Conservation (phyloP, 2,797 vertebrate genomes). For the Neopelma chrysocephalum region DNA sequence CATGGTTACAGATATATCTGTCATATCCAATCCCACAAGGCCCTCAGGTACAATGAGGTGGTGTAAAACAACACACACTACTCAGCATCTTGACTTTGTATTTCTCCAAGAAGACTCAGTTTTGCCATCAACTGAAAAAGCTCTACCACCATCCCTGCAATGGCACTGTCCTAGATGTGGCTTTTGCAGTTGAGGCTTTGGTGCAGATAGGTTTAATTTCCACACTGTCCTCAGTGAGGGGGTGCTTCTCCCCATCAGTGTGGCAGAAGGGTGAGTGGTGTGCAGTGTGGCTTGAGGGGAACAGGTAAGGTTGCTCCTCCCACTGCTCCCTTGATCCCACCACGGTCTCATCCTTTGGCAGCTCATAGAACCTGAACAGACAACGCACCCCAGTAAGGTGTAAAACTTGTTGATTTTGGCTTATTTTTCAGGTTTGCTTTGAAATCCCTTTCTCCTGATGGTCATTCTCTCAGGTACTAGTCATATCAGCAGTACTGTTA, state of each 20-base stretch:
- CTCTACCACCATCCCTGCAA: not conserved
- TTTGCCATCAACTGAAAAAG: not conserved
- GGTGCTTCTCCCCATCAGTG: rapidly evolving
- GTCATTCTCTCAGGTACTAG: not conserved
- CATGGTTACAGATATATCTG: not conserved
- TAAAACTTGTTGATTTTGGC: not conserved
- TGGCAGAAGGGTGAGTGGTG: not conserved
- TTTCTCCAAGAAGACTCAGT: not conserved
- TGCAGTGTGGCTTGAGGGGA: not conserved
- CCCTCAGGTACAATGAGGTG: not conserved
- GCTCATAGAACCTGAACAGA: not conserved
- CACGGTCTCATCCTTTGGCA: not conserved
- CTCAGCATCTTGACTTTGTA: not conserved
- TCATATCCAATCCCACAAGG: not conserved
- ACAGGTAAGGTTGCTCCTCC: not conserved
- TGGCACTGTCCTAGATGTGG: not conserved
- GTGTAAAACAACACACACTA: not conserved
- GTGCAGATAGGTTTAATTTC: not conserved
- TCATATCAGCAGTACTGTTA: not conserved
- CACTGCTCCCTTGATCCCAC: not conserved
- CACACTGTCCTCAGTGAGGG: not conserved
- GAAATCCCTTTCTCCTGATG: not conserved
- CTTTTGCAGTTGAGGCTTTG: not conserved
- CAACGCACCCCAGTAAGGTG: not conserved
- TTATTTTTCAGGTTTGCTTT: not conserved